A percentile compares a stretch with the other conserved stretches of the same genome.
Conservation (phyloP, 92 coral and sea anemone species). For the Parazoanthus darwini region DNA sequence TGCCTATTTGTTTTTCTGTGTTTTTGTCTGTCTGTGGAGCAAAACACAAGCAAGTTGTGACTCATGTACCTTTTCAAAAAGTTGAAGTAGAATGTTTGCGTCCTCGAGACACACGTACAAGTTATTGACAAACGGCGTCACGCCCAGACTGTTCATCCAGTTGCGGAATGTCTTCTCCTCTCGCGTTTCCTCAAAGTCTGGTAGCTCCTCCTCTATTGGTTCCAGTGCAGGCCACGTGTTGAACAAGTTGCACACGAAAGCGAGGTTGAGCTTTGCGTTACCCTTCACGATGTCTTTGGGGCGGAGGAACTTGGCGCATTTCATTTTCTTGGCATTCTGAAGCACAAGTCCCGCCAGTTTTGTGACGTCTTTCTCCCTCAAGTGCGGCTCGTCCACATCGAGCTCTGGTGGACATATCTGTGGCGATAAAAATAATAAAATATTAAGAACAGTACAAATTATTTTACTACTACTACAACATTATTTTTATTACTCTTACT, state of each 20-base stretch:
- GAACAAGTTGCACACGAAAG: constrained; percentile 87
- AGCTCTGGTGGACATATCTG: constrained; percentile 84
- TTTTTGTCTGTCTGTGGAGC: not conserved
- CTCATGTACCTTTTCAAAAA: constrained; percentile 73
- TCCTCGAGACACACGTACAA: constrained; percentile 83
- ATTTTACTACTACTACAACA: no score
- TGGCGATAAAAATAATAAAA: not conserved
- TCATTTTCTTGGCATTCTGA: constrained; percentile 87
- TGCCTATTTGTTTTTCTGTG: no score
- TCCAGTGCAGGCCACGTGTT: constrained; percentile 82
- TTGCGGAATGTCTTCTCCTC: constrained; percentile 97
- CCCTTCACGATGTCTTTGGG: constrained; percentile 85
- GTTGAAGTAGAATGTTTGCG: constrained; percentile 83
- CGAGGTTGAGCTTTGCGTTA: constrained; percentile 88
- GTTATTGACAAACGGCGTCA: constrained; percentile 84
- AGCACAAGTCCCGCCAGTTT: constrained; percentile 87
- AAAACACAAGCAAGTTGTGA: not conserved
- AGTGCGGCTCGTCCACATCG: constrained; percentile 76
- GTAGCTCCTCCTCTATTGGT: constrained; percentile 72
- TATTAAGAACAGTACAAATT: no score
- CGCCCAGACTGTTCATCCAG: constrained; percentile 99
- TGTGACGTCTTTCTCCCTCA: constrained; percentile 66
- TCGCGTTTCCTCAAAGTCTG: constrained; percentile 90
- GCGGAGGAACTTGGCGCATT: constrained; percentile 90
- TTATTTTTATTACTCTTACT: no score